phyloP scores from a whole-genome alignment of 2,113 vertebrate genomes.

The Suncus etruscus region DNA sequence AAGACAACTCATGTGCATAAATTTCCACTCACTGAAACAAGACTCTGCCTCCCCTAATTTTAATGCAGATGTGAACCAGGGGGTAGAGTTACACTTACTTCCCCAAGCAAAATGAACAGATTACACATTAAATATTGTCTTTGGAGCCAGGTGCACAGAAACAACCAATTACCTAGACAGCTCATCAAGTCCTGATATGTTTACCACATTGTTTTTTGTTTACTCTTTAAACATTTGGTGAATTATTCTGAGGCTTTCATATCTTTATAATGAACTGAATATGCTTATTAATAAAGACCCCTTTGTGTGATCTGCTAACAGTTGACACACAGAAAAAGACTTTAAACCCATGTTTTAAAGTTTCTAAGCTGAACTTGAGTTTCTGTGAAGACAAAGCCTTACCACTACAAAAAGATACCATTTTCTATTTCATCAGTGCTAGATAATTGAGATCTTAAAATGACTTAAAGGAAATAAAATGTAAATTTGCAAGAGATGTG shows the following conservation, averaged over 20 bases:
- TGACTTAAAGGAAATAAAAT: not conserved
- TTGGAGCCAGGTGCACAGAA: slow-evolving; percentile 81
- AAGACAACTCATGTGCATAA: slow-evolving; percentile 76
- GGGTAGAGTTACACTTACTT: slow-evolving; percentile 72
- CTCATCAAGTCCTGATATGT: slow-evolving; percentile 80
- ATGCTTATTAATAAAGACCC: slow-evolving; percentile 81
- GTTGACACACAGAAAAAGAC: slow-evolving; percentile 77
- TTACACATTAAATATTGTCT: slow-evolving; percentile 79
- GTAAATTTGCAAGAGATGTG: not conserved
- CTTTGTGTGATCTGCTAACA: slow-evolving; percentile 75
- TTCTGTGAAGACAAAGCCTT: slow-evolving; percentile 65
- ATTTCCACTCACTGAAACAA: slow-evolving; percentile 76
- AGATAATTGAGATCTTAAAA: slow-evolving; percentile 30
- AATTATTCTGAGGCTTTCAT: slow-evolving; percentile 78
- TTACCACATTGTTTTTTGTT: slow-evolving; percentile 81
- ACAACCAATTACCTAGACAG: slow-evolving; percentile 84
- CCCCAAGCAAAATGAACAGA: slow-evolving; percentile 69
- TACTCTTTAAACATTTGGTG: slow-evolving; percentile 82
- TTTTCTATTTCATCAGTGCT: slow-evolving; percentile 14
- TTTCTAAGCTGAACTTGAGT: slow-evolving; percentile 74
- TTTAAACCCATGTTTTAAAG: slow-evolving; percentile 74
- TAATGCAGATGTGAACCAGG: slow-evolving; percentile 74
- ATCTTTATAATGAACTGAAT: slow-evolving; percentile 79
- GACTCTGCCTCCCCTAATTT: slow-evolving; percentile 74
- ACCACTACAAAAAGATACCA: slow-evolving; percentile 10